These are phyloP conservation scores for Sabellastarte sp. DNA, from an alignment of 2,888 invertebrate species.

Conservation along the genomic window DNA sequence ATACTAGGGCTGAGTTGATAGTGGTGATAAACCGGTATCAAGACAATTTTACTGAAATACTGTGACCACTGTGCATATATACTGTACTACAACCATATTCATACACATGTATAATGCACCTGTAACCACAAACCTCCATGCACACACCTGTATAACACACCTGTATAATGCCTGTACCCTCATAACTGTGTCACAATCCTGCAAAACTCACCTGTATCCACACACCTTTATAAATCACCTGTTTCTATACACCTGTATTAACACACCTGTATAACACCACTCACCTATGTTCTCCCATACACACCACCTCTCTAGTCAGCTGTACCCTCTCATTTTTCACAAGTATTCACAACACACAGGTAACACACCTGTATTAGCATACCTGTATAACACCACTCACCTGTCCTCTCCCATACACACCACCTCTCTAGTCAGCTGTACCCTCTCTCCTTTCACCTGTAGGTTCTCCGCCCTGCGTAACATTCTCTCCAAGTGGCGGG, in stretches of 20 bases:
- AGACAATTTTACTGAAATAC: no score
- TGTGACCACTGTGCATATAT: no score
- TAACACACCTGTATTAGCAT: neutral
- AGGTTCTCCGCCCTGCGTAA: conserved; percentile 60
- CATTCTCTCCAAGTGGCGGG: conserved; percentile 55
- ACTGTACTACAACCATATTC: no score
- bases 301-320: conserved; percentile 46
- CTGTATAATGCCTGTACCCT: no score
- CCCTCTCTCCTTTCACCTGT: conserved; percentile 50
- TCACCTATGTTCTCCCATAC: conserved; percentile 59
- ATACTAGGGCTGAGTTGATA: no score
- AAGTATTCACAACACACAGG: no score
- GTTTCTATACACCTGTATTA: neutral
- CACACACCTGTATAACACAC: no score
- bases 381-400: conserved; percentile 36
- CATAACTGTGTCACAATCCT: no score
- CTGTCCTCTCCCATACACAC: conserved; percentile 57
- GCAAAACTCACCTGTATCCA: neutral
- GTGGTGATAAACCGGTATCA: no score
- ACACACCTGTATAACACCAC: conserved; percentile 9
- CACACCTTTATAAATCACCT: no score
- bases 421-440: conserved; percentile 49
- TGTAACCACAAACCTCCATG: no score
- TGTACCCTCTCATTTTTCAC: conserved; percentile 53
- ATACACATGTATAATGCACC: no score